Evolutionary conservation across 1,140 invertebrate species (phyloP).

Genomic region (Thereuonema tuberculata): DNA sequence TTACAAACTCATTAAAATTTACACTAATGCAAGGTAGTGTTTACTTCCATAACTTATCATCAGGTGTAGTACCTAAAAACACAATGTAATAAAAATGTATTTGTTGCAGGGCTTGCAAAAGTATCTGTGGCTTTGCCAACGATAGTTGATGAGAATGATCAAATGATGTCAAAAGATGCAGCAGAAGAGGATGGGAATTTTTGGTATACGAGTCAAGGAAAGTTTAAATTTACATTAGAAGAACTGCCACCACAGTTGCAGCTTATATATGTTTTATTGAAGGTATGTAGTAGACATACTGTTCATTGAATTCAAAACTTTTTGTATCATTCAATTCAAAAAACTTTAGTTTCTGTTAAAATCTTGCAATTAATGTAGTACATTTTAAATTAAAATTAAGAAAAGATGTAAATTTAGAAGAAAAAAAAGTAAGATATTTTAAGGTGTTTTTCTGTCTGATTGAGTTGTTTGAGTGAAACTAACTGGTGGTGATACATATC

Average conservation of each 20-base stretch:
- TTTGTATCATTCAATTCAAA: constrained; percentile 11
- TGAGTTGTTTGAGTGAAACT: too few species aligned
- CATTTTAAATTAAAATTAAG: constrained; percentile 9
- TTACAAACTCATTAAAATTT: too few species aligned
- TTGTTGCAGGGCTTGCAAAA: constrained; percentile 5
- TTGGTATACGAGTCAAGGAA: constrained; percentile 82
- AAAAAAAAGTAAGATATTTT: too few species aligned
- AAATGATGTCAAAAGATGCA: constrained; percentile 6
- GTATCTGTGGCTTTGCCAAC: constrained; percentile 19
- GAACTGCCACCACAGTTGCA: constrained; percentile 83
- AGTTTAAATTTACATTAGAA: constrained; percentile 81
- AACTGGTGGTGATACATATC: too few species aligned
- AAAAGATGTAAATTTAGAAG: too few species aligned
- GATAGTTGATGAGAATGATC: constrained; percentile 22
- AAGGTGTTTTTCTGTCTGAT: too few species aligned
- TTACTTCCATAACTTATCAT: too few species aligned
- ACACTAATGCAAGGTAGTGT: too few species aligned
- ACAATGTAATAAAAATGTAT: too few species aligned
- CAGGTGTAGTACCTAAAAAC: too few species aligned
- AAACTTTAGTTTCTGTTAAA: background rate
- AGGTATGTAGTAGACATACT: constrained; percentile 46
- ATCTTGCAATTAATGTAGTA: constrained; percentile 1
- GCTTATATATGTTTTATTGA: constrained; percentile 76
- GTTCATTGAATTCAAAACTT: background rate
- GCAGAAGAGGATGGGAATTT: constrained; percentile 43